These are phyloP conservation scores for Caerostris darwini DNA, from an alignment of 1,140 invertebrate genomes.

Conservation along the genomic window DNA sequence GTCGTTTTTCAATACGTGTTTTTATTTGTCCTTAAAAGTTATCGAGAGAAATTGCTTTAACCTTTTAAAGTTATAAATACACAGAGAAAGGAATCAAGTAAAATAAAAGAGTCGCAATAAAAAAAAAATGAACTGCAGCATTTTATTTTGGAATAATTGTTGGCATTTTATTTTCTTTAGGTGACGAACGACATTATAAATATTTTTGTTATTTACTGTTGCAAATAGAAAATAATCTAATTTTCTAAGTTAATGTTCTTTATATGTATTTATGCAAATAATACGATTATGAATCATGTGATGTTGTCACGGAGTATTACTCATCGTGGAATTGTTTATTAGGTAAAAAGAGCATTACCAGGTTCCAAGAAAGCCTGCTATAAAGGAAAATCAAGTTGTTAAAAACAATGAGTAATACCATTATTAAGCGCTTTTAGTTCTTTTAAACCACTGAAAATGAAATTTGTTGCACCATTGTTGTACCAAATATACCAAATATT, in stretches of 20 bases:
- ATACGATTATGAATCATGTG: neutral
- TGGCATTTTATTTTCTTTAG: constrained; percentile 69
- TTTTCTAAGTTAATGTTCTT: constrained; percentile 13
- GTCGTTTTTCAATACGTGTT: constrained; percentile 77
- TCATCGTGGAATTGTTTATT: too few relatives aligned
- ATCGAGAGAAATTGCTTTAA: constrained; percentile 72
- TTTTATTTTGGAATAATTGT: constrained; percentile 76
- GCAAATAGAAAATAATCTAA: constrained; percentile 38
- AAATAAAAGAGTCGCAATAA: constrained; percentile 46
- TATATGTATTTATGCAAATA: neutral
- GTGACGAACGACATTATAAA: constrained; percentile 32
- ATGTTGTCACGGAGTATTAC: too few relatives aligned
- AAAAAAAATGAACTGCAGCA: constrained; percentile 63
- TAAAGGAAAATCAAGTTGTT: too few relatives aligned
- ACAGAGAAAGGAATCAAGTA: constrained; percentile 57
- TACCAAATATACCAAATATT: too few relatives aligned
- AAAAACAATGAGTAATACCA: too few relatives aligned
- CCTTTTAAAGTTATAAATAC: constrained; percentile 71
- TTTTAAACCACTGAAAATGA: too few relatives aligned
- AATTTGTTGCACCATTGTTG: too few relatives aligned
- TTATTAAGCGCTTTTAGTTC: too few relatives aligned
- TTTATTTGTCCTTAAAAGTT: constrained; percentile 70
- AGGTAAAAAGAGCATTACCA: too few relatives aligned
- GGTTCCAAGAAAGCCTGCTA: too few relatives aligned
- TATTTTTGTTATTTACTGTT: constrained; percentile 55